phyloP scores from a whole-genome alignment of 1,140 invertebrate genomes.

The Scaptodrosophila lebanonensis region DNA sequence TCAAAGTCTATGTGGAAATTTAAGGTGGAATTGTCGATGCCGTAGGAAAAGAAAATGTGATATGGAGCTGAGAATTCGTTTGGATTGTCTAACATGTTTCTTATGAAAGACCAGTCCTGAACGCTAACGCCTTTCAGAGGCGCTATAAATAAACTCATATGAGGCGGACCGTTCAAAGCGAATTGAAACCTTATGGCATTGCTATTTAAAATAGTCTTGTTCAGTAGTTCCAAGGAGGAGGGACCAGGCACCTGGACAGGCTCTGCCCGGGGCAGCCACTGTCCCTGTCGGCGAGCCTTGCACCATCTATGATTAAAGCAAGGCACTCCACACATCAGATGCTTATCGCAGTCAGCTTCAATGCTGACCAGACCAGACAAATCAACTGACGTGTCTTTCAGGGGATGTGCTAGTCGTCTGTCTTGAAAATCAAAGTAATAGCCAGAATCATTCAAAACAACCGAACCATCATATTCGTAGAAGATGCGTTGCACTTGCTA shows the following conservation, averaged over 20 bases:
- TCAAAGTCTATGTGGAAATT: slow-evolving; percentile 81
- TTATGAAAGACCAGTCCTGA: slow-evolving; percentile 81
- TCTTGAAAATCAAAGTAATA: slow-evolving; percentile 87
- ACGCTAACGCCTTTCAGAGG: slow-evolving; percentile 80
- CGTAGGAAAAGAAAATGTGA: slow-evolving; percentile 84
- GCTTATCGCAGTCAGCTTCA: slow-evolving; percentile 80
- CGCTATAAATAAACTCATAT: slow-evolving; percentile 84
- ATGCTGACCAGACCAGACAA: slow-evolving; percentile 79
- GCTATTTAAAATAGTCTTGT: slow-evolving; percentile 16
- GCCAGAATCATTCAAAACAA: slow-evolving; percentile 80
- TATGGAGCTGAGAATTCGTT: slow-evolving; percentile 81
- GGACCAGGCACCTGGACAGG: slow-evolving; percentile 36
- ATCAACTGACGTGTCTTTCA: slow-evolving; percentile 74
- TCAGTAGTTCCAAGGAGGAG: slow-evolving; percentile 2
- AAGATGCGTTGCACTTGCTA: slow-evolving; percentile 82
- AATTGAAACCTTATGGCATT: slow-evolving; percentile 48
- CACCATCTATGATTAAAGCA: slow-evolving; percentile 81
- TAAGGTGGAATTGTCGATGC: slow-evolving; percentile 79
- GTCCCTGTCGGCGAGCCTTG: slow-evolving; percentile 32
- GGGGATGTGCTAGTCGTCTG: slow-evolving; percentile 82
- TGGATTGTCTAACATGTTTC: slow-evolving; percentile 76
- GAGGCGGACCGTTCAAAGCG: slow-evolving; percentile 81
- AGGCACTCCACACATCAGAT: slow-evolving; percentile 86
- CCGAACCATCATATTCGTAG: slow-evolving; percentile 79
- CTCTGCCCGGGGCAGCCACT: slow-evolving; percentile 48